A percentile compares a stretch with the other conserved stretches of the same genome.
Evolutionary conservation across 2,113 vertebrate species (phyloP).

Genomic region (Bolborhynchus lineola): DNA sequence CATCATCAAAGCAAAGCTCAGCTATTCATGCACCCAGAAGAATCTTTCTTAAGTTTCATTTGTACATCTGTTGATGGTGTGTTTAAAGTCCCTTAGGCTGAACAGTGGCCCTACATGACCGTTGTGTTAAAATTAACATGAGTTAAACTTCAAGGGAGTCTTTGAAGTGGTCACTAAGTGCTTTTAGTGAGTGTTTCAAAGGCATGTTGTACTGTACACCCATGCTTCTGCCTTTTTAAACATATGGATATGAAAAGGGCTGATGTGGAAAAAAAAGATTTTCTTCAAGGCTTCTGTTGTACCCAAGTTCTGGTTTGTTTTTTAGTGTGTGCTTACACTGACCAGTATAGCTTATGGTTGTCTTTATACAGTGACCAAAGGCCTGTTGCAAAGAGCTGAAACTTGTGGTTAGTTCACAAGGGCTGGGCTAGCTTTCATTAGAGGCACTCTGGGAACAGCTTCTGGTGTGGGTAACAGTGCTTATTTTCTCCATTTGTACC

Average conservation of each 20-base stretch:
- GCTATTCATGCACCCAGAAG: neutral
- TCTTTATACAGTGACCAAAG: neutral
- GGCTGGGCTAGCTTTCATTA: neutral
- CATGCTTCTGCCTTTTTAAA: neutral
- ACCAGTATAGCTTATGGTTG: neutral
- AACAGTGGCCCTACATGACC: neutral
- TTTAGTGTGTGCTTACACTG: neutral
- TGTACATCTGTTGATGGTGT: slow-evolving; percentile 22
- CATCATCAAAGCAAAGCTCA: slow-evolving; percentile 19
- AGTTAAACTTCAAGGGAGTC: slow-evolving; percentile 24
- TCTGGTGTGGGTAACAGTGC: neutral
- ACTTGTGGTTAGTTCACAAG: neutral
- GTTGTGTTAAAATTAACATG: slow-evolving; percentile 2
- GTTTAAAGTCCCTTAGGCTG: slow-evolving; percentile 12
- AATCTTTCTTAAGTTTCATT: neutral
- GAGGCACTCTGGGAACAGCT: rapidly evolving
- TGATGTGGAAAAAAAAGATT: neutral
- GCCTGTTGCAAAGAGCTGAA: neutral
- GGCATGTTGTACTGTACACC: neutral
- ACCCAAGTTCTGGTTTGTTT: neutral
- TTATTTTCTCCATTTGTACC: neutral
- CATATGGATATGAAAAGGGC: neutral
- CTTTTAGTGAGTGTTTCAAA: slow-evolving; percentile 38
- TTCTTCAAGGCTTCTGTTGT: neutral
- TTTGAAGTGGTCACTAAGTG: slow-evolving; percentile 43